Conservation (phyloP, 2,797 vertebrate genomes). For the Xenentodon cancila region DNA sequence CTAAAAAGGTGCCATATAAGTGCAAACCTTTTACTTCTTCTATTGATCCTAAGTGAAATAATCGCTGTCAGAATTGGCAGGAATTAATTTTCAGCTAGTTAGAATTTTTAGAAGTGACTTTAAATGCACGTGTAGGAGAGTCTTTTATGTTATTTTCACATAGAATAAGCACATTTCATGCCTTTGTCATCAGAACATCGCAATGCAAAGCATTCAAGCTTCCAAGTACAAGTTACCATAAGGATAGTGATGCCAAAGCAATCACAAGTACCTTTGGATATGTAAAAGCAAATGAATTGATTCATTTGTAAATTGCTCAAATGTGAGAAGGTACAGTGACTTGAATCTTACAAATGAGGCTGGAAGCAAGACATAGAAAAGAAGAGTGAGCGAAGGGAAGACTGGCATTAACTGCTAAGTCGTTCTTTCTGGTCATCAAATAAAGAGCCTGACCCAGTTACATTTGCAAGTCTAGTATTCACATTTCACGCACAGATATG, state of each 20-base stretch:
- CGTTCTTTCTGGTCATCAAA: conserved; percentile 70
- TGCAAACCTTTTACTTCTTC: too few species aligned
- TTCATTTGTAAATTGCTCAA: conserved; percentile 59
- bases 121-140: not conserved
- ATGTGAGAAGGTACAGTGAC: conserved; percentile 40
- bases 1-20: too few species aligned
- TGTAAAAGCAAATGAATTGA: conserved; percentile 58
- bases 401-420: conserved; percentile 61
- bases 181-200: conserved; percentile 9
- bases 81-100: not conserved
- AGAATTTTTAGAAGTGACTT: not conserved
- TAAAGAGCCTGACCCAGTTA: conserved; percentile 78
- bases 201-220: conserved; percentile 32
- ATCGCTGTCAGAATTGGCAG: conserved; percentile 39
- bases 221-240: conserved; percentile 63
- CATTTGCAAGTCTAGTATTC: conserved; percentile 62
- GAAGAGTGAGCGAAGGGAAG: conserved; percentile 51
- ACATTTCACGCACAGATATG: conserved; percentile 39
- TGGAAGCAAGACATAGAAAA: conserved; percentile 29
- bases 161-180: not conserved
- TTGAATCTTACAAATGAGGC: conserved; percentile 50
- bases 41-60: not conserved
- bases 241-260: conserved; percentile 62
- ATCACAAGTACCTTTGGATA: conserved; percentile 58
- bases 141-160: not conserved